These are phyloP conservation scores for Rhyzopertha dominica DNA, from an alignment of 1,140 invertebrate species.

Conservation along the genomic window DNA sequence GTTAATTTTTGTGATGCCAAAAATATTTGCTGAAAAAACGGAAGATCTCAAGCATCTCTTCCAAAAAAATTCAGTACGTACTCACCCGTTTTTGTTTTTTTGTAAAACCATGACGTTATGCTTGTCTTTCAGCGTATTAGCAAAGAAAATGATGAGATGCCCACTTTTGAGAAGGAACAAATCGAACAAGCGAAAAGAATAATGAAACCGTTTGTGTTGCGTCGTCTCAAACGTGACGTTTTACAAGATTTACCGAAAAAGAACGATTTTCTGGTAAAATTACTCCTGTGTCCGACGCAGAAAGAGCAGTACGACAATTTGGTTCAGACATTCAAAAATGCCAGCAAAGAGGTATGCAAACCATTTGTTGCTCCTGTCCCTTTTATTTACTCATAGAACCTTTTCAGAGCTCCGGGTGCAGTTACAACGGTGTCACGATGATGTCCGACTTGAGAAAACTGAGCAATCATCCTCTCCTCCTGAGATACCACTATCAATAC, in stretches of 20 bases:
- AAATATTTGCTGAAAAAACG: conserved; percentile 85
- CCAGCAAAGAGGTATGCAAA: conserved; percentile 50
- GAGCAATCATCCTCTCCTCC: conserved; percentile 83
- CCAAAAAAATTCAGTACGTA: conserved; percentile 60
- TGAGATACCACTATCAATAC: conserved; percentile 75
- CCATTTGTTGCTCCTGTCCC: too few relatives aligned
- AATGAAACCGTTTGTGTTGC: conserved; percentile 91
- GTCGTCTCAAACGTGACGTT: conserved; percentile 85
- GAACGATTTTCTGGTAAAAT: conserved; percentile 61
- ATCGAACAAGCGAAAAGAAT: conserved; percentile 90
- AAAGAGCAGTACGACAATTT: conserved; percentile 68
- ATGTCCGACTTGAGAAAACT: conserved; percentile 86
- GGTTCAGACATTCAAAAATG: conserved; percentile 66
- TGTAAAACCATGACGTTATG: conserved; percentile 14
- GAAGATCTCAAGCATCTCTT: conserved; percentile 86
- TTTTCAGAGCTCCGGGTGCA: too few relatives aligned
- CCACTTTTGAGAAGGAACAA: conserved; percentile 81
- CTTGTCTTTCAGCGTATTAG: conserved; percentile 30
- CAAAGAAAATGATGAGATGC: conserved; percentile 50
- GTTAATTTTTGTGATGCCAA: conserved; percentile 92
- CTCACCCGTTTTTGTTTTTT: conserved; percentile 1
- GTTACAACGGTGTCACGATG: conserved; percentile 63
- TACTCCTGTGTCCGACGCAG: conserved; percentile 64
- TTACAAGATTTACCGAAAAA: conserved; percentile 78
- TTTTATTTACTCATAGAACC: too few relatives aligned